Evolutionary conservation across 2,888 invertebrate species (phyloP), one percentile per base, ranked within the genome.

Genomic region (Xiphydria camelus): DNA sequence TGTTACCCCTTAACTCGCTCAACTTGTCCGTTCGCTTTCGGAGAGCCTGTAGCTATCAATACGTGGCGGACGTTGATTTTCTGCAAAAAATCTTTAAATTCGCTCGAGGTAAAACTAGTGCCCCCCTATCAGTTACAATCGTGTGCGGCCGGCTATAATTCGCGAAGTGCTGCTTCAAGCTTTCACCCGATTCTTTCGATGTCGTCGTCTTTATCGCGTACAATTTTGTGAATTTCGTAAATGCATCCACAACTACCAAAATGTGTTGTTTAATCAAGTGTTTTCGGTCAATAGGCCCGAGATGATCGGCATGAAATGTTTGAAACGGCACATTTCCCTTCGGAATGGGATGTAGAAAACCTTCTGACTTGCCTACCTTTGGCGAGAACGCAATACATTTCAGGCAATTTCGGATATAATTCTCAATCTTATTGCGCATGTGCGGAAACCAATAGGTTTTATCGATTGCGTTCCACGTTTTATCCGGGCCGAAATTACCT

Each of bases 21-120:
- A 2, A 53, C 44, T 44, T 69, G 64, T 1, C 65, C 65, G 41
- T 66, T 68, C 1, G 62, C 57, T 33, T 59, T 46, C 4, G 62
- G 62, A 2, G 53, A 52, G 3, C 40, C 55, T 2, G 59, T 49
- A 4, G 66, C 62, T 6, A 64, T 55, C 34, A 45, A 35, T 17
- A 60, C 49, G 35, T 59, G 57, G 32, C 45, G 25, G 17, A 64
- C 53, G 4, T 41, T 45, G 15, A 47, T 41, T 14, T 46, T 45
- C 12, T 47, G 12, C 3, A 58, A 5, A 43, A 54, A 63, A 12
- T 54, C 47, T 15, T 43, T 31, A 42, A 65, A 66, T 12, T 31
- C 17, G 7, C 45, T 25, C 7, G 61, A 59, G 10, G 59, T 63
- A 43, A 65, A 66, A 34, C 50, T 41, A 9, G 50, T 47, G n/a